Conservation (phyloP, 2,113 vertebrate species). For the Leucosticte australis region DNA sequence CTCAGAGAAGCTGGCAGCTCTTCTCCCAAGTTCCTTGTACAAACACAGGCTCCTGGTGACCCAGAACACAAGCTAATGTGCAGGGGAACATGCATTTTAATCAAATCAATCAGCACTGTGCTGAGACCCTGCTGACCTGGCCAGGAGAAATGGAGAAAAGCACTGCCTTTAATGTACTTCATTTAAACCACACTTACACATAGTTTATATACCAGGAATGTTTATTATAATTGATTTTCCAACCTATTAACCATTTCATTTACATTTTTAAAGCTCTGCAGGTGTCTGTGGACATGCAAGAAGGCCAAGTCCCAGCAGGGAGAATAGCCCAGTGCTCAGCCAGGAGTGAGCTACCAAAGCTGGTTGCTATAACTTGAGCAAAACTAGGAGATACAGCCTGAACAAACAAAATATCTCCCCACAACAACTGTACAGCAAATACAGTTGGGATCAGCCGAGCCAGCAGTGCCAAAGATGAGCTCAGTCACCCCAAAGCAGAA, state of each 20-base stretch:
- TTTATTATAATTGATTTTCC: conserved; percentile 72
- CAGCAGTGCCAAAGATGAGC: neutral
- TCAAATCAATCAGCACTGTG: conserved; percentile 32
- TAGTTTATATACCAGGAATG: conserved; percentile 51
- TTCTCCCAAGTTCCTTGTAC: neutral
- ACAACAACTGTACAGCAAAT: neutral
- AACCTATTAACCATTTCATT: conserved; percentile 47
- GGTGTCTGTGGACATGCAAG: neutral
- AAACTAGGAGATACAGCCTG: neutral
- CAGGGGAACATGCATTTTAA: conserved; percentile 52
- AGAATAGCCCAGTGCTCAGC: neutral
- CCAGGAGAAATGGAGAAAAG: conserved; percentile 1
- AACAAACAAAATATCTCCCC: neutral
- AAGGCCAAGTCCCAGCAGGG: neutral
- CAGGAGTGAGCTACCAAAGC: neutral
- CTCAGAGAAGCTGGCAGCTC: neutral
- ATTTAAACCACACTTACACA: conserved; percentile 50
- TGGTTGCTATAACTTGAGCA: neutral
- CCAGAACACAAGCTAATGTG: neutral
- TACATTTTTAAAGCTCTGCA: conserved; percentile 25
- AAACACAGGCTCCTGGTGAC: neutral
- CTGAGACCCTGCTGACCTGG: conserved; percentile 48
- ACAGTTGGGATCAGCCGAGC: neutral
- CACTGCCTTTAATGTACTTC: conserved; percentile 57
- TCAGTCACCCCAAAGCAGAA: neutral